Evolutionary conservation across 2,888 invertebrate genomes (phyloP).

Genomic region (Alsophila aescularia): DNA sequence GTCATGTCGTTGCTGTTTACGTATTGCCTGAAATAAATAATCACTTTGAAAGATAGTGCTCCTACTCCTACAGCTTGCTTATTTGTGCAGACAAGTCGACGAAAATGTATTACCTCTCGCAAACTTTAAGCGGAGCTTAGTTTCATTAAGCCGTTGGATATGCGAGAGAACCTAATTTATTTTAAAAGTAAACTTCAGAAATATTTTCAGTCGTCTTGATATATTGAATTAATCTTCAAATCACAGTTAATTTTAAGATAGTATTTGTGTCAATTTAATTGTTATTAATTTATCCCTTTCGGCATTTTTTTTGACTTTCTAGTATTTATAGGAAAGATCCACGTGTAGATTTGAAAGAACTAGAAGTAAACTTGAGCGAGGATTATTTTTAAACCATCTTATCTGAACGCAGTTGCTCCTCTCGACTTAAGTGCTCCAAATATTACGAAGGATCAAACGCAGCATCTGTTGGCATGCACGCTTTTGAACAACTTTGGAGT

Average conservation of each 20-base stretch:
- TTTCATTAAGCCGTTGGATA: conserved; percentile 54
- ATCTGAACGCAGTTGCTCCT: conserved; percentile 22
- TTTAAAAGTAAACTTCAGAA: conserved; percentile 4
- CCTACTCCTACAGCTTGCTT: conserved; percentile 42
- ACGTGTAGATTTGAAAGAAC: no score
- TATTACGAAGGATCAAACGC: conserved; percentile 34
- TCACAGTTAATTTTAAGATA: neutral
- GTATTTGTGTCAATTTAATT: neutral
- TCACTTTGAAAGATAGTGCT: neutral
- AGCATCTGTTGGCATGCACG: conserved; percentile 28
- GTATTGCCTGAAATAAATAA: neutral
- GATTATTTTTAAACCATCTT: conserved; percentile 1
- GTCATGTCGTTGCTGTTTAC: no score
- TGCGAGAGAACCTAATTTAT: conserved; percentile 3
- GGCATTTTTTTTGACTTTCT: no score
- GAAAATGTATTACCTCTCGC: conserved; percentile 55
- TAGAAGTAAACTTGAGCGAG: no score
- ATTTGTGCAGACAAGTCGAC: conserved; percentile 54
- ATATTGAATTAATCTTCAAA: neutral
- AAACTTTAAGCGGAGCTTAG: conserved; percentile 55
- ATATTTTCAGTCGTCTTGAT: neutral
- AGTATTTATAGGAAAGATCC: no score
- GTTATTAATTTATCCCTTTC: no score
- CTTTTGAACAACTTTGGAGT: conserved; percentile 5
- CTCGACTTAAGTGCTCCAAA: conserved; percentile 53